These are phyloP conservation scores for Okamejei kenojei DNA, from an alignment of 2,797 vertebrate genomes.

Conservation along the genomic window DNA sequence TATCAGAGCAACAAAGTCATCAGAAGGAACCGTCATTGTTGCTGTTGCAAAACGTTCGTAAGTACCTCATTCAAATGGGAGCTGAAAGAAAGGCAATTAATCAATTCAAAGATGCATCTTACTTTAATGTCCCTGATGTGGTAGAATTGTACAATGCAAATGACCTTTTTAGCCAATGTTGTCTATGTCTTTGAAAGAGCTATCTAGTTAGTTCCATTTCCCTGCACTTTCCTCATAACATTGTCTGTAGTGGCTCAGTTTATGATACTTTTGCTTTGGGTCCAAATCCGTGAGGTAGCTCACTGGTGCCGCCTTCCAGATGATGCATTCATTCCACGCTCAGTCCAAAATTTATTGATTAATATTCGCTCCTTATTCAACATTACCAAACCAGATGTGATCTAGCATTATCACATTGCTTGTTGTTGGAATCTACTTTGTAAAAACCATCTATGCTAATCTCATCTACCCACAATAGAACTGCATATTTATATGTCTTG, in stretches of 20 bases:
- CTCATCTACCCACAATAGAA: no score
- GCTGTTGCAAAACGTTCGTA: slow-evolving; percentile 87
- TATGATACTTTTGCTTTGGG: no score
- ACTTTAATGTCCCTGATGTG: background rate
- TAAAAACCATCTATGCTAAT: no score
- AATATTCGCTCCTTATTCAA: slow-evolving; percentile 31
- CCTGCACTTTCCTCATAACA: background rate
- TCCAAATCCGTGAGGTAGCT: no score
- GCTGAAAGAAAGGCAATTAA: background rate
- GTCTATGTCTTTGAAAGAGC: background rate
- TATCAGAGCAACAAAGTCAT: slow-evolving; percentile 79
- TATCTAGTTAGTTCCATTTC: background rate
- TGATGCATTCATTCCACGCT: slow-evolving; percentile 37
- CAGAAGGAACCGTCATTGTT: slow-evolving; percentile 94
- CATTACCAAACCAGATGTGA: no score
- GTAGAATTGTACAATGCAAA: background rate
- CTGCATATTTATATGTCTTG: no score
- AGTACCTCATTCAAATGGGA: background rate
- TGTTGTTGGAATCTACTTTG: no score
- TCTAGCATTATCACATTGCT: no score
- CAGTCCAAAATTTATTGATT: slow-evolving; percentile 34
- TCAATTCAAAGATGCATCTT: background rate
- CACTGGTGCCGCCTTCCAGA: no score
- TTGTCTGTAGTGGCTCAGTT: background rate
- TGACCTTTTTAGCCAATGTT: background rate